Base-by-base conservation (phyloP, 1,140 invertebrate species). In the Theocolax elegans region DNA sequence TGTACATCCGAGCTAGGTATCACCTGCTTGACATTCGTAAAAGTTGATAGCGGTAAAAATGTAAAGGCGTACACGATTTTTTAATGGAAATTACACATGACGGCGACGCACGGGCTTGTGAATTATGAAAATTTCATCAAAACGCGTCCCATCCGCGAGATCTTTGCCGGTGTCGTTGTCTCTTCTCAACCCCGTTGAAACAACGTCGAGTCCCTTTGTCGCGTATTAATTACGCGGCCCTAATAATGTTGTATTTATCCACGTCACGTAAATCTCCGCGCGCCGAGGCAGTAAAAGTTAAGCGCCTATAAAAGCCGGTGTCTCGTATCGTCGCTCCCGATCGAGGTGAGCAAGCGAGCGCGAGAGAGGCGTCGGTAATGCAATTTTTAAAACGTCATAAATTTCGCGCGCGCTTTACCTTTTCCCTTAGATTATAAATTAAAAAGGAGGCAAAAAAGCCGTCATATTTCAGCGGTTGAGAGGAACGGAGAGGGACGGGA, bases 261-360 rank as follows among this genome's bases (percentile, higher is more conserved):
- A 38, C 44, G 67, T 72, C 71, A 74, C 72, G 72, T 76, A 76
- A 76, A 76, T 74, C 71, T 69, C 23, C 25, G 21, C 53, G 49
- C 53, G 42, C 15, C 49, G 31, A 53, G 72, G 62, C 44, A 72
- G 67, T 74, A 74, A 76, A 76, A 72, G 67, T 76, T 71, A 65
- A 72, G 71, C 72, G 65, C 67, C 66, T 66, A 71, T 71, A 71
- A 68, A 72, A 65, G 48, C 67, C 17, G 63, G 49, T n/a, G n/a
- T 56, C 27, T 10, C 21, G 23, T 74, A 72, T 76, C 73, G 69
- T 42, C 49, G 65, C 63, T 58, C 54, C 56, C 51, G 66, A 75
- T 75, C 72, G 69, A 58, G 31, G 19, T 8, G 3, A 4, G n/a
- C n/a, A 19, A 12, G 17, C 19, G 25, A 46, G 31, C 17, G 35